A percentile compares a stretch with the other conserved stretches of the same genome.
Evolutionary conservation across 2,113 vertebrate species (phyloP).

Genomic region (Heliornis fulica): DNA sequence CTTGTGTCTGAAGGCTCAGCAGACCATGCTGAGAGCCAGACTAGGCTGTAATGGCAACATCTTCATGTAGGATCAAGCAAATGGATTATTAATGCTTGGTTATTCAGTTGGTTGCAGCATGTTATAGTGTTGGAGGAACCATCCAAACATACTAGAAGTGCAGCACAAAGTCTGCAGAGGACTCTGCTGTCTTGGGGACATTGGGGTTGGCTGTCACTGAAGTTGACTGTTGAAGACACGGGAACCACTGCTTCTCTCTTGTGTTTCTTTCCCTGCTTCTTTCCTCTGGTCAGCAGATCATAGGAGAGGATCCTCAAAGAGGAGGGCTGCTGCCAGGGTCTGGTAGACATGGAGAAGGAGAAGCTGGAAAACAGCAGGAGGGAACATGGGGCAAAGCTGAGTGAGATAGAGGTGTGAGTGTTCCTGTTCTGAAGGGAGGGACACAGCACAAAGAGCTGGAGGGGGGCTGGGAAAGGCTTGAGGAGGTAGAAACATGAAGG

Average conservation of each 20-base stretch:
- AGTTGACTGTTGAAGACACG: neutral
- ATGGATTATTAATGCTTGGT: neutral
- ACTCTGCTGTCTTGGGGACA: rapidly evolving
- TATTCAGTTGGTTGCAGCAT: neutral
- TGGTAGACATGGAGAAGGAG: neutral
- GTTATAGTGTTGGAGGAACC: neutral
- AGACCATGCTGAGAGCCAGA: neutral
- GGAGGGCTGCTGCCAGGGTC: neutral
- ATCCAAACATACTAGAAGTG: neutral
- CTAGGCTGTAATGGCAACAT: too few relatives aligned
- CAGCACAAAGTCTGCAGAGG: neutral
- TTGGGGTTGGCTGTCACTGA: neutral
- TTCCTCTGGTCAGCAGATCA: neutral
- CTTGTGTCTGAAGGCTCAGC: neutral
- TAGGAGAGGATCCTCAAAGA: rapidly evolving
- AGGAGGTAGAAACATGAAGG: neutral
- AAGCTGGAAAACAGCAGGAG: neutral
- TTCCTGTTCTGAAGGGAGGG: neutral
- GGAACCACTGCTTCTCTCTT: neutral
- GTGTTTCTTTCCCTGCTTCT: neutral
- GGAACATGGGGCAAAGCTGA: neutral
- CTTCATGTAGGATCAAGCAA: neutral
- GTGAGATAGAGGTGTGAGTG: neutral
- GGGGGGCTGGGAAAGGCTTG: neutral
- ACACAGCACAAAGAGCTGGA: neutral